Base-by-base conservation (phyloP, 2,113 vertebrate species). In the Ammodytes dubius region DNA sequence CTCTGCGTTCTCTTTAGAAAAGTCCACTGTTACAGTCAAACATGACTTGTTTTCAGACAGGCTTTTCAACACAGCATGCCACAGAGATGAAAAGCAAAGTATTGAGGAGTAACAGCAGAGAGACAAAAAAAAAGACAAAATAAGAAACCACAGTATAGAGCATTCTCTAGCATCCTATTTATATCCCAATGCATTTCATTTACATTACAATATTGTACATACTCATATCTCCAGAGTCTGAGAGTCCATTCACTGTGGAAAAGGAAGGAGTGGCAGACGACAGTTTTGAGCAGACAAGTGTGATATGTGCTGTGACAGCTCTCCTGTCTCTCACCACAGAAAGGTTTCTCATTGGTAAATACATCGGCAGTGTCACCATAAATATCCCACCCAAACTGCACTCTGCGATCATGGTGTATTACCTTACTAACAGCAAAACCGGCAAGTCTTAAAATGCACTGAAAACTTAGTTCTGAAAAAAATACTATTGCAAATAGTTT, bases 251-350 rank as follows among this genome's bases (percentile, higher is more conserved):
- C 2, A 52, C 79, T 71, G 83, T 90, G 90, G 74, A 66, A 67
- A 68, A 70, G 43, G 37, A 83, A 81, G 75, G 87, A 88, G 67
- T 77, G 86, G 86, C 90, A 89, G 81, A 60, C 89, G 87, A 60
- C 57, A 70, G 77, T 78, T 81, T 91, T 88, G 45, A 71, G 83
- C 17, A 8, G 81, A 78, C 81, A 90, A 91, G 89, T 93, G 91
- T 90, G 88, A 92, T 87, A 86, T 86, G 86, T 81, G 85, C 84
- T 81, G 78, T 88, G 91, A 89, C 90, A 88, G 81, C 76, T 78
- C 82, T 84, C 80, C 79, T 75, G 75, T 70, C 64, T 73, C 75
- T 86, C 80, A 74, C 83, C 53, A 71, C 64, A 74, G 77, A 82
- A 86, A 89, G 78, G 86, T 68, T 74, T 80, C 72, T 70, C 60